phyloP scores from a whole-genome alignment of 2,888 invertebrate species.

The Drosophila austrosaltans region DNA sequence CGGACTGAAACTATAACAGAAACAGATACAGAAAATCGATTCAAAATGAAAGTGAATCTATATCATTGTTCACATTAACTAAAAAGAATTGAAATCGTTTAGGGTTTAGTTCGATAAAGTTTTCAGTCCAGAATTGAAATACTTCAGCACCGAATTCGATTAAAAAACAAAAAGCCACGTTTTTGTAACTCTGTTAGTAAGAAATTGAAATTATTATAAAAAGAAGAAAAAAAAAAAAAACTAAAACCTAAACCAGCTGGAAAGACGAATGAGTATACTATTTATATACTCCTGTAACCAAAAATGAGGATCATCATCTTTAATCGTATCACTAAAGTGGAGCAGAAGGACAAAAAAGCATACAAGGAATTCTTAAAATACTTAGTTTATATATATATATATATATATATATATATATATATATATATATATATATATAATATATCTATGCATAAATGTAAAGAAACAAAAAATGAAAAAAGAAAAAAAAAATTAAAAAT shows the following conservation, averaged over 20 bases:
- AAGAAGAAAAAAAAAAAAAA: constrained; percentile 24
- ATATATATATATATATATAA: too few species aligned
- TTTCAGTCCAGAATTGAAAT: neutral
- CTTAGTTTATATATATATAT: constrained; percentile 36
- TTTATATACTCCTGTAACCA: constrained; percentile 35
- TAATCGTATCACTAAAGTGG: constrained; percentile 44
- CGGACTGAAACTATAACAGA: neutral
- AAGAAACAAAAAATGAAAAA: constrained; percentile 31
- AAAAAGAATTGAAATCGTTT: neutral
- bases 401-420: too few species aligned
- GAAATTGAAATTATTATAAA: constrained; percentile 32
- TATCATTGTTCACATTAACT: neutral
- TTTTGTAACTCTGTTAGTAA: constrained; percentile 1
- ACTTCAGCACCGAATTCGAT: neutral
- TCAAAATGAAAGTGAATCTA: neutral
- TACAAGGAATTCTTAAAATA: constrained; percentile 55
- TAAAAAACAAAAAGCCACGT: neutral
- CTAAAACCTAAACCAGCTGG: constrained; percentile 23
- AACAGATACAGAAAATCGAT: neutral
- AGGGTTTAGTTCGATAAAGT: neutral
- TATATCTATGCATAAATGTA: constrained; percentile 32
- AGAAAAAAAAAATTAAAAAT: constrained; percentile 39
- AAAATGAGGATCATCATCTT: constrained; percentile 45
- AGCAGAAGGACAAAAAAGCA: constrained; percentile 36
- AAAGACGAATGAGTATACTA: constrained; percentile 13